These are phyloP conservation scores for Erebia ligea DNA, from an alignment of 2,888 invertebrate species.

Conservation along the genomic window DNA sequence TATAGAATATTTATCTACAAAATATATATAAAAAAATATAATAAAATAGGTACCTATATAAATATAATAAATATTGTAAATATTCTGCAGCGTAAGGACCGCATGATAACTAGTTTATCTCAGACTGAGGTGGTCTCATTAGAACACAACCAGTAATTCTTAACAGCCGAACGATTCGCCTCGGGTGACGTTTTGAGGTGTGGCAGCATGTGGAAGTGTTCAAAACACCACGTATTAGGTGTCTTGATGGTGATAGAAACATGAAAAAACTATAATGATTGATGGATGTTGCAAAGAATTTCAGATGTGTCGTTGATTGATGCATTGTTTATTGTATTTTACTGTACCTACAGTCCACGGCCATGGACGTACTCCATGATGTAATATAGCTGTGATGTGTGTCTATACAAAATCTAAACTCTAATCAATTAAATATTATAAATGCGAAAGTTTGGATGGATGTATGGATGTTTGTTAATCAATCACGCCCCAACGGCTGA, in stretches of 20 bases:
- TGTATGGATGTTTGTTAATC: too few relatives aligned
- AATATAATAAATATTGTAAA: not conserved
- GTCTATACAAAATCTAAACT: too few relatives aligned
- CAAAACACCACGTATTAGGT: constrained; percentile 19
- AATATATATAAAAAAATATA: too few relatives aligned
- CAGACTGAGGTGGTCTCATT: constrained; percentile 24
- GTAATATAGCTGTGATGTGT: too few relatives aligned
- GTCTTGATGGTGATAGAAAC: constrained; percentile 14
- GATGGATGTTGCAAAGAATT: constrained; percentile 8
- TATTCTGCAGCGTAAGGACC: not conserved
- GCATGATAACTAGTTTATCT: constrained; percentile 6
- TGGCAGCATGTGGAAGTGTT: constrained; percentile 18
- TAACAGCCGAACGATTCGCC: constrained; percentile 24
- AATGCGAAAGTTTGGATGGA: too few relatives aligned
- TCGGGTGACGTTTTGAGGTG: constrained; percentile 26
- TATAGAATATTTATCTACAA: too few relatives aligned
- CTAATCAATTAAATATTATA: too few relatives aligned
- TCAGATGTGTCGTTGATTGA: constrained; percentile 8
- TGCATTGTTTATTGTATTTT: constrained; percentile 7
- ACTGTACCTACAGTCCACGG: not conserved
- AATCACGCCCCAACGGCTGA: too few relatives aligned
- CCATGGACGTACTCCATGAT: too few relatives aligned
- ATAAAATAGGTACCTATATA: too few relatives aligned
- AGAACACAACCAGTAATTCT: constrained; percentile 20
- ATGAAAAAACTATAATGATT: constrained; percentile 6